Evolutionary conservation across 2,888 invertebrate genomes (phyloP), one percentile per base, ranked within the genome.

Genomic region (Agonopterix alstromeriana): DNA sequence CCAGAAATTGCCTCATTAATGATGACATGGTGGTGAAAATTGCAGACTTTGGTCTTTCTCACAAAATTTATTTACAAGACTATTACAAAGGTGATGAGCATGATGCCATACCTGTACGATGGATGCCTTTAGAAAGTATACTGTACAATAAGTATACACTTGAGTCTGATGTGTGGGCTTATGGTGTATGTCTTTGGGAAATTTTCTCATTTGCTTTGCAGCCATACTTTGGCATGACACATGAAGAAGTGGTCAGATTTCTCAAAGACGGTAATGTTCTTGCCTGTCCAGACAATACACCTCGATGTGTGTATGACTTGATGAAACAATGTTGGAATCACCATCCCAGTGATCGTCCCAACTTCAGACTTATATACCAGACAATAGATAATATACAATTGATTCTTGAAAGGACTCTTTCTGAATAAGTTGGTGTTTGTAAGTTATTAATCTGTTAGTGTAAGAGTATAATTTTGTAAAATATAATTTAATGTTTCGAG

Each of bases 101-200:
- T 73, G 97, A 97, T 82, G 98, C 98, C 10, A 97, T 98, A 62
- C 98, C 98, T 36, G 97, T 98, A 17, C 91, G 98, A 74, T 98
- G 98, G 98, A 98, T 98, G 98, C 98, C 98, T 14, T 89, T 98
- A 53, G 98, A 98, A 81, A 96, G 98, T 80, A 98, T 98, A 76
- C 90, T 98, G 48, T 98, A 97, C 77, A 98, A 98, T 82, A 97
- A 97, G 78, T 98, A 98, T 81, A 98, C 98, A 10, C 91, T 96
- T 53, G 97, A 98, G 77, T 97, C 98, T 9, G 98, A 98, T 84
- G 97, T 98, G 1, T 98, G 98, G 98, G 98, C 98, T 10, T 98
- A 95, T 85, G 98, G 98, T 47, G 97, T 98, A 11, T 96, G 97
- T 69, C 89, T 98, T 42, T 98, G 98, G 98, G 98, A 98, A 86